Percentiles rank a stretch among this genome's conserved stretches.
Evolutionary conservation across 2,797 vertebrate genomes (phyloP).

Genomic region (Molothrus aeneus): DNA sequence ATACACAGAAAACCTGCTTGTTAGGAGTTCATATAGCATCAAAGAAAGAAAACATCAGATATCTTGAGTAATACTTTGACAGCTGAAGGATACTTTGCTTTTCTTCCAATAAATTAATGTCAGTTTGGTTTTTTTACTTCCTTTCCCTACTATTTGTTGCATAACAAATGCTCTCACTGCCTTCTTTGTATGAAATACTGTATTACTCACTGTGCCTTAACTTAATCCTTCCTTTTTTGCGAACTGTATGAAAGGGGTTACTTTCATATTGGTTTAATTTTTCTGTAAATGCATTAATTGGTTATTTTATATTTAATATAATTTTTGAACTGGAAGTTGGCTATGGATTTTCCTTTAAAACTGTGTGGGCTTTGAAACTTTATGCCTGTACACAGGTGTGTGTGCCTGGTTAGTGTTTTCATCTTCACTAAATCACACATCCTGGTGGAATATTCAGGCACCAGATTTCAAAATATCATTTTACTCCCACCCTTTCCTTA

Average conservation of each 20-base stretch:
- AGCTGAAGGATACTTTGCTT: neutral
- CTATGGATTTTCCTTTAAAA: conserved; percentile 36
- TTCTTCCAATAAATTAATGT: neutral
- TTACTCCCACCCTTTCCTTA: neutral
- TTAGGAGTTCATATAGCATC: neutral
- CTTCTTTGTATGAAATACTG: conserved; percentile 49
- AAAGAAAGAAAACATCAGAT: neutral
- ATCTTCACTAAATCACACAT: neutral
- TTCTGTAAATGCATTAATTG: conserved; percentile 74
- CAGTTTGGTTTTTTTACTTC: neutral
- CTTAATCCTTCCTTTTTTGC: conserved; percentile 73
- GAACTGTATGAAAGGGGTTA: conserved; percentile 56
- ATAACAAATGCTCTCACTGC: conserved; percentile 37
- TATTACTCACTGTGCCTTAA: conserved; percentile 78
- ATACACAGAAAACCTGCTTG: neutral
- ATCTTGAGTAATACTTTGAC: neutral
- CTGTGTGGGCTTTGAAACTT: neutral
- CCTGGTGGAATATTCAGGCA: neutral
- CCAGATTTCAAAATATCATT: neutral
- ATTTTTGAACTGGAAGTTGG: conserved; percentile 57
- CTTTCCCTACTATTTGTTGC: neutral
- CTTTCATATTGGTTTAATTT: conserved; percentile 53
- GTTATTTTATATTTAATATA: conserved; percentile 74
- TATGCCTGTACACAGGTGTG: rapidly evolving
- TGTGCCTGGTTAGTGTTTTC: neutral